These are phyloP conservation scores for Tipula helvola DNA, from an alignment of 2,888 invertebrate genomes.

Conservation along the genomic window DNA sequence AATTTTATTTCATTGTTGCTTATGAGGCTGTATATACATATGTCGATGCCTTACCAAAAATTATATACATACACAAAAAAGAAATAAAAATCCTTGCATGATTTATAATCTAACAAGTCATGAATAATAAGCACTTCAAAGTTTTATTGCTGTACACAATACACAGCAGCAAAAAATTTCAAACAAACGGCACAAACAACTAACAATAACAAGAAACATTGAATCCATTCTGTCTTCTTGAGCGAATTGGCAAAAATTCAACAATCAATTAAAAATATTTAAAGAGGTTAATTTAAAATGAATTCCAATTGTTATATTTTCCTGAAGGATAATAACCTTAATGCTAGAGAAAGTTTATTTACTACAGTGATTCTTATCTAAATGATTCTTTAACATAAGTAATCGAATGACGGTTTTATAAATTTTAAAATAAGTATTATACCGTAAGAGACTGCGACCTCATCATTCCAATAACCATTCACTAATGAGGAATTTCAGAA, in stretches of 20 bases:
- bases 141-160: not conserved
- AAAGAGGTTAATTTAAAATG: not conserved
- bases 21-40: not conserved
- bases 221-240: not conserved
- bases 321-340: too few relatives aligned
- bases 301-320: not conserved
- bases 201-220: not conserved
- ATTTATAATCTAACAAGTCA: not conserved
- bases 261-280: not conserved
- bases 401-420: too few relatives aligned
- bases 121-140: not conserved
- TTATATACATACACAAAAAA: not conserved
- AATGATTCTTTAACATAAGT: too few relatives aligned
- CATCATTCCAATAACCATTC: too few relatives aligned
- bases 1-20: not conserved
- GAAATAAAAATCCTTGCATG: not conserved
- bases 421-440: too few relatives aligned
- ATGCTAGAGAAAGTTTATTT: too few relatives aligned
- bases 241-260: not conserved
- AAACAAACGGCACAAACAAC: not conserved
- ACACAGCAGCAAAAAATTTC: not conserved
- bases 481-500: too few relatives aligned
- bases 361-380: too few relatives aligned
- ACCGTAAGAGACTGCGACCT: too few relatives aligned
- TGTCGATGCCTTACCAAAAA: not conserved